Percentiles rank a stretch among this genome's conserved stretches.
Conservation (phyloP, 2,888 invertebrate species). For the Caenorhabditis sp. region DNA sequence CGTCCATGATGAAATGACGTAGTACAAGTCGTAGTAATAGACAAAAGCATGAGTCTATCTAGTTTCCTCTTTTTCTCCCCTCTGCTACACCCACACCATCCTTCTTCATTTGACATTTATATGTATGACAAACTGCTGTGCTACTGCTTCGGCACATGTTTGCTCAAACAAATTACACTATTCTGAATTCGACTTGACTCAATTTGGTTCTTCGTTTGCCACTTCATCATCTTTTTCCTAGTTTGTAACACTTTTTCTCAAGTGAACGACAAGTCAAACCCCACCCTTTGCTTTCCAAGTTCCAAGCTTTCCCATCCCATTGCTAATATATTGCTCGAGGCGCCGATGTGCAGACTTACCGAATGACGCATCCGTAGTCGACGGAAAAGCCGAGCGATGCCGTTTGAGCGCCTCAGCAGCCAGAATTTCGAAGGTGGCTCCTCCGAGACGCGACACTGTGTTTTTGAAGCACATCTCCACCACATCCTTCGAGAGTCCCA, state of each 20-base stretch:
- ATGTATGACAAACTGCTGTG: conserved; percentile 28
- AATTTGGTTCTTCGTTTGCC: conserved; percentile 29
- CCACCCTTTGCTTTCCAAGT: no score
- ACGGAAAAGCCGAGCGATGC: conserved; percentile 76
- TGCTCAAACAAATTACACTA: conserved; percentile 37
- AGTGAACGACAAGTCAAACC: no score
- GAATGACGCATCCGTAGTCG: conserved; percentile 59
- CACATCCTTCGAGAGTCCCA: conserved; percentile 92
- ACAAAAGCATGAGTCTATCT: no score
- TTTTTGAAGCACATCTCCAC: conserved; percentile 93
- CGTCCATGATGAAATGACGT: neutral
- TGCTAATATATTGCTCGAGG: conserved; percentile 7
- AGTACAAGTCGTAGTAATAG: neutral
- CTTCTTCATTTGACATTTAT: conserved; percentile 33
- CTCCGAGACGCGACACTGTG: conserved; percentile 87
- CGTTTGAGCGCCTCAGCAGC: conserved; percentile 77
- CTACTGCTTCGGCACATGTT: neutral
- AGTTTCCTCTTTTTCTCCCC: conserved; percentile 6
- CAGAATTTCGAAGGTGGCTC: conserved; percentile 87
- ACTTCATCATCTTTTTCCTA: conserved; percentile 31
- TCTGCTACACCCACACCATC: neutral
- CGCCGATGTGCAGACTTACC: conserved; percentile 48
- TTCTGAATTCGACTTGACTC: conserved; percentile 40
- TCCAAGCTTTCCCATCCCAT: neutral
- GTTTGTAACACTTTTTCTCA: conserved; percentile 15